Conservation (phyloP, 2,113 vertebrate genomes). For the Pogonocichla stellata region DNA sequence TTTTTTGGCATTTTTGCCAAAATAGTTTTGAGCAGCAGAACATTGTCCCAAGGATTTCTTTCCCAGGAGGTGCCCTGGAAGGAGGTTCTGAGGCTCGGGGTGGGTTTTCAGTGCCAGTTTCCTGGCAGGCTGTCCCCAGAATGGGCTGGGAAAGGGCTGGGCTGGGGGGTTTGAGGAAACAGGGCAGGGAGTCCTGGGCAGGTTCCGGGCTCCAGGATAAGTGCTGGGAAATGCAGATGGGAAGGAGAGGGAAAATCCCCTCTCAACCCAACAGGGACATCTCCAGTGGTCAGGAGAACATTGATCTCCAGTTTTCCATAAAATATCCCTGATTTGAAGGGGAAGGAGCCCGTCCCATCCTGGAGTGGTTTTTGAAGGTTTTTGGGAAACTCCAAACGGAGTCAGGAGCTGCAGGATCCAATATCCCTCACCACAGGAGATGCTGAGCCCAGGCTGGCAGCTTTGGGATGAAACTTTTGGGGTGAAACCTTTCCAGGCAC, state of each 20-base stretch:
- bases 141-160: not conserved
- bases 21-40: not conserved
- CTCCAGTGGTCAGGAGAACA: not conserved
- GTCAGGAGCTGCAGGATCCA: not conserved
- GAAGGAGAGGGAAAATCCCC: rapidly evolving
- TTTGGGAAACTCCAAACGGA: not conserved
- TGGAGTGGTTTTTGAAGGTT: not conserved
- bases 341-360: not conserved
- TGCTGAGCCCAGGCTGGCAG: not conserved
- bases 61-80: not conserved
- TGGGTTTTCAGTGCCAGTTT: not conserved
- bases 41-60: not conserved
- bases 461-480: not conserved
- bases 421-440: rapidly evolving
- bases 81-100: not conserved
- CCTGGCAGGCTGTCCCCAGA: not conserved
- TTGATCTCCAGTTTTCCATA: not conserved
- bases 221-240: not conserved
- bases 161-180: not conserved
- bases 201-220: not conserved
- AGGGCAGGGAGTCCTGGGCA: not conserved
- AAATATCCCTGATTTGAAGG: not conserved
- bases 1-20: not conserved
- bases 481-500: not conserved
- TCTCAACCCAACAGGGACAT: not conserved